Percentiles rank a stretch among this genome's conserved stretches.
Conservation (phyloP, 2,888 invertebrate species). For the Pachydiplax longipennis region DNA sequence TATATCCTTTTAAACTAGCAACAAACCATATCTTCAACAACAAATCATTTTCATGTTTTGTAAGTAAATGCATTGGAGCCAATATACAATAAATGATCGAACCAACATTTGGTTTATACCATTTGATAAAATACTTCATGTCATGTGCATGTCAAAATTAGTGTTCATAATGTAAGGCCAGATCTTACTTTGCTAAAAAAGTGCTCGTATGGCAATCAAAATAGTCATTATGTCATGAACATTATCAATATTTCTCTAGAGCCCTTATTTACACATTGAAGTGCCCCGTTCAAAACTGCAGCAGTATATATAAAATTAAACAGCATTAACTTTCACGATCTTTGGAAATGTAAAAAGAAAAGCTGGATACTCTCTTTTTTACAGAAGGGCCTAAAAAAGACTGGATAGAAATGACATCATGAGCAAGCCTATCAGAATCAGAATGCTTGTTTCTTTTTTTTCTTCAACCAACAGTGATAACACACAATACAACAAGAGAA, state of each 20-base stretch:
- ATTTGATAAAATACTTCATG: conserved; percentile 38
- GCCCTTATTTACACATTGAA: conserved; percentile 16
- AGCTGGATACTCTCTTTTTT: not conserved
- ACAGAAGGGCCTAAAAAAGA: conserved; percentile 22
- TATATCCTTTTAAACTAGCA: conserved; percentile 45
- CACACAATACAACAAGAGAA: conserved; percentile 43
- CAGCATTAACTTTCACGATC: not conserved
- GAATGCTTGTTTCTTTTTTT: not conserved
- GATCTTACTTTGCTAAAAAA: conserved; percentile 14
- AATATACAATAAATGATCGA: conserved; percentile 42
- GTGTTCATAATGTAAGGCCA: conserved; percentile 25
- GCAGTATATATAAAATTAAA: conserved; percentile 1
- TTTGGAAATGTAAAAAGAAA: conserved; percentile 3
- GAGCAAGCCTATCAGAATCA: conserved; percentile 34
- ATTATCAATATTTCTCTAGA: conserved; percentile 14
- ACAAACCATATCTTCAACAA: conserved; percentile 44
- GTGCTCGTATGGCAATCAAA: conserved; percentile 35
- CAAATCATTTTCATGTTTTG: conserved; percentile 39
- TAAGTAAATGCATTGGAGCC: conserved; percentile 44
- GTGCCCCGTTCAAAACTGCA: conserved; percentile 9
- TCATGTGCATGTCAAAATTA: conserved; percentile 34
- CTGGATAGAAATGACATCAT: conserved; percentile 18
- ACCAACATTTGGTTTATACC: conserved; percentile 34
- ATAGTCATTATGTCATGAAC: conserved; percentile 7
- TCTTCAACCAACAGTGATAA: conserved; percentile 41